Percentiles rank a stretch among this genome's conserved stretches.
phyloP scores from a whole-genome alignment of 2,797 vertebrate species.

The Falco cherrug region DNA sequence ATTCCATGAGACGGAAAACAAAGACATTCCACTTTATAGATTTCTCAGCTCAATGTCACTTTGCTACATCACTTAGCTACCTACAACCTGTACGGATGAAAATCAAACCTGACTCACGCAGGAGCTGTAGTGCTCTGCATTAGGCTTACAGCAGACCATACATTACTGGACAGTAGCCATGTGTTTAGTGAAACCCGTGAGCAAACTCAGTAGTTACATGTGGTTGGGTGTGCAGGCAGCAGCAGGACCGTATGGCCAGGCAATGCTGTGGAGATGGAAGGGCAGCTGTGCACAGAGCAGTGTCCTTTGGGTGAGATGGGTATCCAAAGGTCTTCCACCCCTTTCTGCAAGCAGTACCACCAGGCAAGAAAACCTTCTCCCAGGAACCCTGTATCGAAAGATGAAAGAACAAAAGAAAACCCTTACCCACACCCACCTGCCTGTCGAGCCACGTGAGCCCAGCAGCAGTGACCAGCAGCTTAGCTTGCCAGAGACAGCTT shows the following conservation, averaged over 20 bases:
- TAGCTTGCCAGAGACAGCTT: neutral
- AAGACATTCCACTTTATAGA: neutral
- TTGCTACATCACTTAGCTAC: neutral
- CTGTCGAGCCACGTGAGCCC: neutral
- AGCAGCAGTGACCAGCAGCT: neutral
- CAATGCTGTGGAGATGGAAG: neutral
- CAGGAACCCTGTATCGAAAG: neutral
- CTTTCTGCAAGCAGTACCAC: neutral
- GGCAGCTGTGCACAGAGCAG: neutral
- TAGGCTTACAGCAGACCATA: neutral
- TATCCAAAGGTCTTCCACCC: neutral
- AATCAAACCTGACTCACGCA: neutral
- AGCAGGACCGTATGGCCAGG: fast-evolving
- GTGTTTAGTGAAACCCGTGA: neutral
- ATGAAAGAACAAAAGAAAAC: neutral
- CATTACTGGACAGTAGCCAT: neutral
- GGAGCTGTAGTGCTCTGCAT: neutral
- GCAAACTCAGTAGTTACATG: fast-evolving
- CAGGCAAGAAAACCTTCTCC: neutral
- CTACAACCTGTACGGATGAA: neutral
- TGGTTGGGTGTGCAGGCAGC: fast-evolving
- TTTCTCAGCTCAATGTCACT: neutral
- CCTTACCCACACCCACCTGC: neutral
- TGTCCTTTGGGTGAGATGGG: neutral
- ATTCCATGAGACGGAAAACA: neutral